Percentiles rank a stretch among this genome's conserved stretches.
Evolutionary conservation across 2,113 vertebrate genomes (phyloP).

Genomic region (Hemibagrus wyckioides): DNA sequence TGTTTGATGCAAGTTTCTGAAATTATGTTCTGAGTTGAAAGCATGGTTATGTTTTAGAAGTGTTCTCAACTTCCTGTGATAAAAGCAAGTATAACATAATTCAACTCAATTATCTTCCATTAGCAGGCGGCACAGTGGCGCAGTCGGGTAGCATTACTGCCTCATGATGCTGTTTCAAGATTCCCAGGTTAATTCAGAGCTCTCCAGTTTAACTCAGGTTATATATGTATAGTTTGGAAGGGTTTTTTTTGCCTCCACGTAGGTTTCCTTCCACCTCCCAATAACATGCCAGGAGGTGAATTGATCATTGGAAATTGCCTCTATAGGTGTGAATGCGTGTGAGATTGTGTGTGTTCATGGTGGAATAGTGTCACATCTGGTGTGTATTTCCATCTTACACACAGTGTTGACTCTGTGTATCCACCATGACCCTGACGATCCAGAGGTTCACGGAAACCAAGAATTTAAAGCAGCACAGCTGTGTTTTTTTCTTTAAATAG

Average conservation of each 20-base stretch:
- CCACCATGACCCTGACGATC: not conserved
- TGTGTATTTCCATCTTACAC: not conserved
- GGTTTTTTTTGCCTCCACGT: not conserved
- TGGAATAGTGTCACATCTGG: not conserved
- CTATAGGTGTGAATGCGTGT: not conserved
- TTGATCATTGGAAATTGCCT: not conserved
- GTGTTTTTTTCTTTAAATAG: not conserved
- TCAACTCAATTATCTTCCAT: not conserved
- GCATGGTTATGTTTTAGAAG: not conserved
- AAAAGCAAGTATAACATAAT: conserved; percentile 1
- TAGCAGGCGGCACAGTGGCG: not conserved
- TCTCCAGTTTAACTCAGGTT: too few species aligned
- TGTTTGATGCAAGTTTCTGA: conserved; percentile 12
- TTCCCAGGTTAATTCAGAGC: not conserved
- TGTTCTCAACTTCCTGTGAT: conserved; percentile 2
- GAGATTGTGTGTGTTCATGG: not conserved
- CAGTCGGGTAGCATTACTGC: not conserved
- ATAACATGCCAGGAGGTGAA: not conserved
- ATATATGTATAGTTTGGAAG: not conserved
- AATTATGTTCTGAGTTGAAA: not conserved
- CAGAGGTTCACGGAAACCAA: not conserved
- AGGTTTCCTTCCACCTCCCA: not conserved
- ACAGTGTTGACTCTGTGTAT: not conserved
- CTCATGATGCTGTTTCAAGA: too few species aligned
- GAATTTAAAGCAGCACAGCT: not conserved